Evolutionary conservation across 2,113 vertebrate species (phyloP), one percentile per base, ranked within the genome.

Genomic region (Sminthopsis crassicaudata): DNA sequence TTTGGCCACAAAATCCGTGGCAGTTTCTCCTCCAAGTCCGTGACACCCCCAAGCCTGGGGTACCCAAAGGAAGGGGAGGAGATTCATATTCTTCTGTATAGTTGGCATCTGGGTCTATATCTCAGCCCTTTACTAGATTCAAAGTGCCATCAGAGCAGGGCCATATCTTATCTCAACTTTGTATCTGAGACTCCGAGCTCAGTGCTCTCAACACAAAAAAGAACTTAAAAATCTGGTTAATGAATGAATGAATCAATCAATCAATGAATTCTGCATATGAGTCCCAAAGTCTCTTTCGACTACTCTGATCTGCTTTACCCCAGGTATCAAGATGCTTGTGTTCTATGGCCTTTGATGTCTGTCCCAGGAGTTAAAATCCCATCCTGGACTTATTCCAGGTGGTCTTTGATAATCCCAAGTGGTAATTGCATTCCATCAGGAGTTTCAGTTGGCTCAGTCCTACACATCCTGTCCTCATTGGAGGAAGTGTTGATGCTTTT

Each of bases 341-440:
- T 96, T 97, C 96, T 93, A 95, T 94, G 93, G 96, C 91, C 94
- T 92, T 97, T 96, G 96, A 97, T 97, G 95, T 96, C 93, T 97
- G 97, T 98, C 97, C 90, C 96, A 93, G 91, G 95, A 97, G 96
- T 95, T 84, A 92, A 97, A 97, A 96, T 95, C 90, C 91, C 52
- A 93, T 93, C 94, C 95, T 97, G 97, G 97, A 97, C 92, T 91
- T 23, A 90, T 92, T 97, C 97, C 97, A 98, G 97, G 88, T 90
- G 91, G 97, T 97, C 97, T 97, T 88, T 98, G 98, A 97, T 97
- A 97, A 98, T 98, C 97, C 93, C 97, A 97, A 67, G 93, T 94
- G 93, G 97, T 97, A 97, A 97, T 97, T 97, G 97, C 2, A 95
- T 96, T 93, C 96, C 96, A 93, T 92, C 92, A 95, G 97, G 96